These are phyloP conservation scores for Aphodius sticticus DNA, from an alignment of 2,888 invertebrate species.

Conservation along the genomic window DNA sequence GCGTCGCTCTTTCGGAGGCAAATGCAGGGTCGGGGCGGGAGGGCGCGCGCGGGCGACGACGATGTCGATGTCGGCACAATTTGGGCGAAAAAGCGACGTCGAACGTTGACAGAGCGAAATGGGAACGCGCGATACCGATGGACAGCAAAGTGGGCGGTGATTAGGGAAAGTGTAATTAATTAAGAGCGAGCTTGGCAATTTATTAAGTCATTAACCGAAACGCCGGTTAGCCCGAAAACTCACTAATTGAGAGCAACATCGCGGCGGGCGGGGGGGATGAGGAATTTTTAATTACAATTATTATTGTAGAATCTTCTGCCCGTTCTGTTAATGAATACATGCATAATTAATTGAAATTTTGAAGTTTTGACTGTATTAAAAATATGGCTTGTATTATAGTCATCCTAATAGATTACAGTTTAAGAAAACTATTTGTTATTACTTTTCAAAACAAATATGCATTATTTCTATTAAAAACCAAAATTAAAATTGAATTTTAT, in stretches of 20 bases:
- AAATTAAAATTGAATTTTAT: no score
- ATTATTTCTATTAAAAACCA: no score
- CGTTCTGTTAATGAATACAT: not conserved
- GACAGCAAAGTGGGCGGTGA: not conserved
- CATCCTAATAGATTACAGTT: no score
- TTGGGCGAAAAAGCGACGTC: not conserved
- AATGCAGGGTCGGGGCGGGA: not conserved
- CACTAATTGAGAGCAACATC: not conserved
- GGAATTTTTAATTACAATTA: not conserved
- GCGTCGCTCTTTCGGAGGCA: not conserved
- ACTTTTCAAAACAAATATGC: no score
- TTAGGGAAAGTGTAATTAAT: constrained; percentile 4
- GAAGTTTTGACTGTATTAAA: no score
- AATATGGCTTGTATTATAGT: no score
- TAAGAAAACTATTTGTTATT: no score
- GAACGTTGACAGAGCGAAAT: not conserved
- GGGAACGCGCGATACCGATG: not conserved
- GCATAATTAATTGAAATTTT: not conserved
- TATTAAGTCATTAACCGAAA: constrained; percentile 4
- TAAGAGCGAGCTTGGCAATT: not conserved
- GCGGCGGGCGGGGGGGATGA: not conserved
- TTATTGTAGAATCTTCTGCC: not conserved
- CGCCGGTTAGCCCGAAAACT: not conserved
- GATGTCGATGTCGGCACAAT: not conserved
- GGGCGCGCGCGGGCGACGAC: no score